Percentiles rank a stretch among this genome's conserved stretches.
Evolutionary conservation across 2,888 invertebrate species (phyloP).

Genomic region (Clistopyga incitator): DNA sequence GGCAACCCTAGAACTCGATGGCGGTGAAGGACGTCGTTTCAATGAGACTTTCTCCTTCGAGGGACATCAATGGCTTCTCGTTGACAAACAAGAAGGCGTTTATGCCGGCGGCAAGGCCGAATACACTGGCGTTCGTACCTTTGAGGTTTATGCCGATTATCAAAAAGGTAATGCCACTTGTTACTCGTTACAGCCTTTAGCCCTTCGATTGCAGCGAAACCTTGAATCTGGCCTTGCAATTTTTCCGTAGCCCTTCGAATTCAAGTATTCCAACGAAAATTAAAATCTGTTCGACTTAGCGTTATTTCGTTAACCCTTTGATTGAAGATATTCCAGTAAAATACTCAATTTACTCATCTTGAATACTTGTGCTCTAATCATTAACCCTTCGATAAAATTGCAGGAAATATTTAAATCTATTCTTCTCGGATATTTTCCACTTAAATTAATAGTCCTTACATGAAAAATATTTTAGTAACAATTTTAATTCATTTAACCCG

Average conservation of each 20-base stretch:
- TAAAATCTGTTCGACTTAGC: too few species aligned
- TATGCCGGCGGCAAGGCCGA: slow-evolving; percentile 98
- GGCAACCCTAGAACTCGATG: slow-evolving; percentile 96
- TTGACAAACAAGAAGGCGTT: slow-evolving; percentile 97
- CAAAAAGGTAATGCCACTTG: slow-evolving; percentile 89
- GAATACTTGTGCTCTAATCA: background rate
- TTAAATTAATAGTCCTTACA: background rate
- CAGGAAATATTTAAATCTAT: too few species aligned
- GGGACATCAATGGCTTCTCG: slow-evolving; percentile 96
- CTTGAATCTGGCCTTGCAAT: too few species aligned
- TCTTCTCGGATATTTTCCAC: too few species aligned
- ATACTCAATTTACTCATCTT: too few species aligned
- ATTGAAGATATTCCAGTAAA: too few species aligned
- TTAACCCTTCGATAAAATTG: background rate
- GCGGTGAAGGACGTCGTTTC: slow-evolving; percentile 96
- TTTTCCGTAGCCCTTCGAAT: too few species aligned
- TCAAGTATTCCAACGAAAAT: too few species aligned
- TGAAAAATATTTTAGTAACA: background rate
- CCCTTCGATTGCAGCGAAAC: background rate
- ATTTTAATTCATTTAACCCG: background rate
- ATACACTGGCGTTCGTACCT: slow-evolving; percentile 96
- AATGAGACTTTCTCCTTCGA: slow-evolving; percentile 96
- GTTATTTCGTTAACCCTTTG: too few species aligned
- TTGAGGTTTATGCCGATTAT: slow-evolving; percentile 97
- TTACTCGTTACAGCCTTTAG: background rate